phyloP scores from a whole-genome alignment of 2,888 invertebrate genomes.

The Cantharis rustica region DNA sequence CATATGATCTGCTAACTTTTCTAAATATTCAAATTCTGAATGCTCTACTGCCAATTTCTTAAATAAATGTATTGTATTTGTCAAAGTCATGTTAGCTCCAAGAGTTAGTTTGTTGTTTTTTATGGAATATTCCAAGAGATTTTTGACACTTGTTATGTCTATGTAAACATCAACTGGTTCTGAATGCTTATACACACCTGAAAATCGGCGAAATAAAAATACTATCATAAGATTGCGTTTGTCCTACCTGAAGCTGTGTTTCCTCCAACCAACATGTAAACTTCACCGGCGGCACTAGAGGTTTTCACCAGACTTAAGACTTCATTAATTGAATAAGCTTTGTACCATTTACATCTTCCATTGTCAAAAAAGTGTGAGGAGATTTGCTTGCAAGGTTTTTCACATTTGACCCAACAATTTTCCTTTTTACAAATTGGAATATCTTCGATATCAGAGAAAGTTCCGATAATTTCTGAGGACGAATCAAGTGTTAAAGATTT shows the following conservation, averaged over 20 bases:
- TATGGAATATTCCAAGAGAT: slow-evolving; percentile 58
- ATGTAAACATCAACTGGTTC: slow-evolving; percentile 63
- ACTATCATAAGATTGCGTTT: no score
- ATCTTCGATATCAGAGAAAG: slow-evolving; percentile 56
- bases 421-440: slow-evolving; percentile 44
- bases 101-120: slow-evolving; percentile 59
- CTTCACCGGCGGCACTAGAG: slow-evolving; percentile 44
- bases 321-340: slow-evolving; percentile 61
- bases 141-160: slow-evolving; percentile 65
- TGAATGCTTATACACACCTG: slow-evolving; percentile 56
- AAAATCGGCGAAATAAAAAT: slow-evolving; percentile 25
- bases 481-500: slow-evolving; percentile 61
- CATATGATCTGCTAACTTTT: slow-evolving; percentile 65
- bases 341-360: slow-evolving; percentile 59
- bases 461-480: slow-evolving; percentile 46
- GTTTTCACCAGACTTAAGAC: slow-evolving; percentile 61
- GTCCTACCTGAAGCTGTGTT: slow-evolving; percentile 74
- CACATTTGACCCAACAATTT: slow-evolving; percentile 24
- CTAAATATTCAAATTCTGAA: slow-evolving; percentile 63
- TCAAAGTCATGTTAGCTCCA: slow-evolving; percentile 65
- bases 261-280: slow-evolving; percentile 70
- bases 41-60: slow-evolving; percentile 52
- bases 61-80: slow-evolving; percentile 61
- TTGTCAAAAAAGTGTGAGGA: slow-evolving; percentile 25
- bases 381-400: slow-evolving; percentile 53